phyloP scores from a whole-genome alignment of 2,797 vertebrate species.

The Helarctos malayanus region DNA sequence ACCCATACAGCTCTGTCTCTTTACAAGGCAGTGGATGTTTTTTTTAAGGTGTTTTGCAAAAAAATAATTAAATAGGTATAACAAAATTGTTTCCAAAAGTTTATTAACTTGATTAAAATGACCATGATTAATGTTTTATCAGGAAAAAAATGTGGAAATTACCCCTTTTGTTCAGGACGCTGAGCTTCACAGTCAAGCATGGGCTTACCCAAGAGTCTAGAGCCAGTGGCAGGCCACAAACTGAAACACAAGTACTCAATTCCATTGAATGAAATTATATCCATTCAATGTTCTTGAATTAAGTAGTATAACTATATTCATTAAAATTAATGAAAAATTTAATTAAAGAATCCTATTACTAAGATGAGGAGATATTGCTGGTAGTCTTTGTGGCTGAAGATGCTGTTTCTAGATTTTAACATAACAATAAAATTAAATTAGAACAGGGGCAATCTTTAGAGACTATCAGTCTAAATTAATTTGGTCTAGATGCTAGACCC shows the following conservation, averaged over 20 bases:
- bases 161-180: neutral
- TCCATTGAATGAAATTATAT: neutral
- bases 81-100: neutral
- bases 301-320: constrained; percentile 38
- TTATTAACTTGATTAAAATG: constrained; percentile 19
- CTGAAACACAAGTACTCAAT: neutral
- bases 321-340: constrained; percentile 58
- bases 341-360: constrained; percentile 13
- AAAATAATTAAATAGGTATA: constrained; percentile 11
- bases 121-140: neutral
- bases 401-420: constrained; percentile 52
- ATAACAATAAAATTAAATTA: constrained; percentile 15
- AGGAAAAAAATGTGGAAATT: neutral
- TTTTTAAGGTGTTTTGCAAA: constrained; percentile 3
- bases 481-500: neutral
- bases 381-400: neutral
- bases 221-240: neutral
- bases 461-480: neutral
- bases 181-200: neutral
- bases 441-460: neutral
- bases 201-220: neutral
- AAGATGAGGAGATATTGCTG: constrained; percentile 22
- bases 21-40: neutral
- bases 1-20: neutral
- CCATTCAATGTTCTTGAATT: constrained; percentile 9